Evolutionary conservation across 2,113 vertebrate genomes (phyloP).

Genomic region (Tupaia chinensis): DNA sequence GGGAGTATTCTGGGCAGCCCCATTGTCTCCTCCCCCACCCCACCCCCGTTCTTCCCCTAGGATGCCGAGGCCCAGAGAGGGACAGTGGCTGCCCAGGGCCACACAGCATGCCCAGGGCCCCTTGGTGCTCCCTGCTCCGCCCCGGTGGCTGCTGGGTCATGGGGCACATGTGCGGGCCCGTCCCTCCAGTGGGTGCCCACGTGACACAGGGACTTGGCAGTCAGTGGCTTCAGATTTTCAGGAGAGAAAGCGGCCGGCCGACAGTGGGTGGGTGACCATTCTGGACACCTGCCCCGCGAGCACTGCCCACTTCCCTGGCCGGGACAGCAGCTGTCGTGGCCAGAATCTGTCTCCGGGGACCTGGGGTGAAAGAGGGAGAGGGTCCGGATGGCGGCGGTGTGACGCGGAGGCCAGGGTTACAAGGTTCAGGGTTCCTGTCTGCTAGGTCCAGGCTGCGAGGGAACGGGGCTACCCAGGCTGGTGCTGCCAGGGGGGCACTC

Average conservation of each 20-base stretch:
- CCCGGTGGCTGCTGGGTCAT: not conserved
- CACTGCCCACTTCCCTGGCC: rapidly evolving
- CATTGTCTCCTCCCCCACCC: not conserved
- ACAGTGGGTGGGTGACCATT: rapidly evolving
- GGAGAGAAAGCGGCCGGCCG: not conserved
- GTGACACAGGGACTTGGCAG: not conserved
- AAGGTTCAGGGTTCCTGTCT: too few relatives aligned
- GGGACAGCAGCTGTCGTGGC: too few relatives aligned
- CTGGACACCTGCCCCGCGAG: not conserved
- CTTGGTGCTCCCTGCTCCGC: not conserved
- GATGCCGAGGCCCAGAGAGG: not conserved
- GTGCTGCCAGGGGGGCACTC: too few relatives aligned
- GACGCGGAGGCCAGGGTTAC: too few relatives aligned
- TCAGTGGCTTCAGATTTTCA: rapidly evolving
- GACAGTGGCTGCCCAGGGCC: not conserved
- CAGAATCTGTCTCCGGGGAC: too few relatives aligned
- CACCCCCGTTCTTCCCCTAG: not conserved
- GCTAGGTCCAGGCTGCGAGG: too few relatives aligned
- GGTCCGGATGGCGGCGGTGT: too few relatives aligned
- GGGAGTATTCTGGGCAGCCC: not conserved
- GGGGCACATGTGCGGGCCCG: not conserved
- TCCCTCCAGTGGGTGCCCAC: not conserved
- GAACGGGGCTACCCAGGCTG: too few relatives aligned
- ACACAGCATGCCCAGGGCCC: not conserved
- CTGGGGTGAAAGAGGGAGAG: too few relatives aligned